These are phyloP conservation scores for Helobdella robusta DNA, from an alignment of 2,888 invertebrate genomes.

Conservation along the genomic window DNA sequence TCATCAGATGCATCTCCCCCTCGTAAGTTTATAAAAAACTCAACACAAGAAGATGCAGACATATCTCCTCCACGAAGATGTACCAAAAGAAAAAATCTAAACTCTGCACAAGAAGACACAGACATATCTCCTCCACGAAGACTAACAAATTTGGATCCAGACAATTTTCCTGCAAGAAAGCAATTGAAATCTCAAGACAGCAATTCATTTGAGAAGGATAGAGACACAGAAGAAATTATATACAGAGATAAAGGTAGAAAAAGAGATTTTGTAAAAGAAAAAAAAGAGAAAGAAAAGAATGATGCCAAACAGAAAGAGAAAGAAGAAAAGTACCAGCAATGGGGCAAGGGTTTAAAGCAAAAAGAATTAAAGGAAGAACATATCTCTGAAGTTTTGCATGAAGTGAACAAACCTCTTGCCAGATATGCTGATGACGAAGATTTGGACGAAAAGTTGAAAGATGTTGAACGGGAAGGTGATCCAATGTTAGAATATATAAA, in stretches of 20 bases:
- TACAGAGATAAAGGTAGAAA: conserved; percentile 37
- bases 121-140: conserved; percentile 32
- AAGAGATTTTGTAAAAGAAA: conserved; percentile 14
- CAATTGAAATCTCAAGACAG: too few relatives aligned
- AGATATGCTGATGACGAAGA: conserved; percentile 79
- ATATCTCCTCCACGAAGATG: background rate
- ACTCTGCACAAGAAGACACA: background rate
- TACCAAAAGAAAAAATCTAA: background rate
- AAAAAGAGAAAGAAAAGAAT: conserved; percentile 52
- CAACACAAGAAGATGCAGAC: background rate
- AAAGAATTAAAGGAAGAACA: conserved; percentile 33
- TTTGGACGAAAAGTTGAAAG: conserved; percentile 66
- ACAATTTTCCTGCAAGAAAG: conserved; percentile 35
- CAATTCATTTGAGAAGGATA: conserved; percentile 36
- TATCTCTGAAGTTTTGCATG: conserved; percentile 64
- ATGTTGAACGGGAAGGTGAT: conserved; percentile 66
- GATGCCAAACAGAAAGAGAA: conserved; percentile 35
- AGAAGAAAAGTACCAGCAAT: conserved; percentile 29
- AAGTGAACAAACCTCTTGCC: conserved; percentile 81
- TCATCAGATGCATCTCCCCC: background rate
- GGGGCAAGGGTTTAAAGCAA: conserved; percentile 31
- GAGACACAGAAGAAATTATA: conserved; percentile 26
- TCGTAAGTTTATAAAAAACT: background rate
- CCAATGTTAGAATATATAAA: conserved; percentile 83
- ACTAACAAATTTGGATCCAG: conserved; percentile 35